These are phyloP conservation scores for Drosophila fuyamai DNA, from an alignment of 1,140 invertebrate genomes.

Conservation along the genomic window DNA sequence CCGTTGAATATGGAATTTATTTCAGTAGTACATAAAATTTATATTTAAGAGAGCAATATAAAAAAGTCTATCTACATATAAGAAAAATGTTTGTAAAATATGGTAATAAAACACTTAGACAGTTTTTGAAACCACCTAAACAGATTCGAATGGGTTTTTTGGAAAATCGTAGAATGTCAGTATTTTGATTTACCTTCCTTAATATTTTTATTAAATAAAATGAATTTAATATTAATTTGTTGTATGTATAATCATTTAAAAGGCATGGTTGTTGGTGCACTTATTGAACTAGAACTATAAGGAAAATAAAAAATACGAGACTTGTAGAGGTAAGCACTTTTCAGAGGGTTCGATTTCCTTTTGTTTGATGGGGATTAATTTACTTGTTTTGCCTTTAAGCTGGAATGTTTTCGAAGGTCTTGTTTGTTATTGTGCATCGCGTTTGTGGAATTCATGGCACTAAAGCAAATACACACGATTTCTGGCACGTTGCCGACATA, in stretches of 20 bases:
- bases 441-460: slow-evolving; percentile 4
- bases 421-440: slow-evolving; percentile 8
- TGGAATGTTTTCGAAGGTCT: not conserved
- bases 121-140: too few relatives aligned
- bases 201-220: too few relatives aligned
- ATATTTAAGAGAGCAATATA: too few relatives aligned
- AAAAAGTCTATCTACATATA: too few relatives aligned
- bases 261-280: not conserved
- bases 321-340: not conserved
- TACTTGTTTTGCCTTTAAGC: slow-evolving; percentile 7
- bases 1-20: too few relatives aligned
- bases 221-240: too few relatives aligned
- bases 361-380: not conserved
- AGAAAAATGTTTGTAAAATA: too few relatives aligned
- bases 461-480: slow-evolving; percentile 8
- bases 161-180: too few relatives aligned
- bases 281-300: not conserved
- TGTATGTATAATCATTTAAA: not conserved
- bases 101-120: too few relatives aligned
- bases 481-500: slow-evolving; percentile 16
- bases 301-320: not conserved
- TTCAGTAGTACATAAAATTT: too few relatives aligned
- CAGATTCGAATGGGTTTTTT: too few relatives aligned
- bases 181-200: too few relatives aligned
- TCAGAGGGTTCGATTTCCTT: not conserved